Base-by-base conservation (phyloP, 2,797 vertebrate genomes). In the Rhodeus uyekii region DNA sequence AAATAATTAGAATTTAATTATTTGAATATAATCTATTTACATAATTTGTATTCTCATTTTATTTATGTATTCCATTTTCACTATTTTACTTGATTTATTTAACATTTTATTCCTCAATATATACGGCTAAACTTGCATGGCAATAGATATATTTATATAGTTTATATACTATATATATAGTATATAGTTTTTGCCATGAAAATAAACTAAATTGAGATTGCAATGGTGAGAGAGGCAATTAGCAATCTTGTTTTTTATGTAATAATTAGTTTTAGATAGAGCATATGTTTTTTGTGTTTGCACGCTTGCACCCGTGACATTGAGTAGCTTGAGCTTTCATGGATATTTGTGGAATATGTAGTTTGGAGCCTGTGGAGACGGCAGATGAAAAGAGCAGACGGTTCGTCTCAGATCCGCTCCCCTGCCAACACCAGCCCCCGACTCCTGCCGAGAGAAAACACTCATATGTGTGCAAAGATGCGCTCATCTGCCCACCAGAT, bases 341-440 rank as follows among this genome's bases (percentile, higher is more conserved):
- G 38, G 58, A 78, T 82, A 65, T 79, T 48, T 50, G 44, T 58
- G 29, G 55, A 68, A 29, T 12, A 60, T 50, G 67, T 38, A 2
- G 58, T 58, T 55, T 64, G 58, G 38, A 73, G 42, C 85, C 84
- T 64, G 74, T 84, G 29, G 87, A 84, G 86, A 82, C 44, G 39
- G 44, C 87, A 85, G 79, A 82, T 87, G 86, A 81, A 61, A 44
- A 73, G 79, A 87, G 81, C 88, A 88, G 86, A 86, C 38, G 86
- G 79, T 80, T 78, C 58, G 61, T 29, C 77, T 74, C 58, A 61
- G 55, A 83, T 77, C 76, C 58, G 69, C 55, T 71, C 55, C 72
- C 19, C 46, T 64, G 76, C 82, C 82, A 85, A 34, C 78, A n/a
- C 69, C 5, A 34, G 38, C n/a, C n/a, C n/a, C n/a, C n/a, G n/a